These are phyloP conservation scores for Strigamia maritima DNA, from an alignment of 2,888 invertebrate genomes.

Conservation along the genomic window DNA sequence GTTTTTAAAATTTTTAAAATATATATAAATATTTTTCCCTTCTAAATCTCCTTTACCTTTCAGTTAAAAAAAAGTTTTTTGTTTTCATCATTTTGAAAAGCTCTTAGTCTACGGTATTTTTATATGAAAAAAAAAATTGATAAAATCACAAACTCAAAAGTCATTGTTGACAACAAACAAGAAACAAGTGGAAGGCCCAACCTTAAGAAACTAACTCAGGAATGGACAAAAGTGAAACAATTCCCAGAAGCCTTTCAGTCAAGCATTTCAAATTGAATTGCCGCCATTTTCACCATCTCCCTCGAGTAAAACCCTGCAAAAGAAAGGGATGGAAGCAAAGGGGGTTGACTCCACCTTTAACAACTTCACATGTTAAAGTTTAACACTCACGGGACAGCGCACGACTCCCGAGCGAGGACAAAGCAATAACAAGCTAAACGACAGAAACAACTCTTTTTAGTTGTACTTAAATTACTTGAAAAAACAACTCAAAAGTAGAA, in stretches of 20 bases:
- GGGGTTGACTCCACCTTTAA: conserved; percentile 26
- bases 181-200: neutral
- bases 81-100: neutral
- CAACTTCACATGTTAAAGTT: conserved; percentile 26
- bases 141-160: neutral
- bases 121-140: neutral
- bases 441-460: conserved; percentile 1
- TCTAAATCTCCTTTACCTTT: no score
- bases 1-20: no score
- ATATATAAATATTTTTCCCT: no score
- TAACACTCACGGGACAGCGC: conserved; percentile 1
- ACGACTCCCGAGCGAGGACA: conserved; percentile 10
- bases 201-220: neutral
- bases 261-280: conserved; percentile 29
- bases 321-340: neutral
- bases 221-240: conserved; percentile 26
- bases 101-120: neutral
- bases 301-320: neutral
- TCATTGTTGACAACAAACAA: neutral
- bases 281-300: conserved; percentile 23
- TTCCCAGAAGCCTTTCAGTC: conserved; percentile 14
- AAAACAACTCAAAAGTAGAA: neutral
- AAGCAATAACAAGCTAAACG: conserved; percentile 6
- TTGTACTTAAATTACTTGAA: neutral
- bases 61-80: neutral